phyloP scores from a whole-genome alignment of 2,797 vertebrate genomes.

The Psittacula derbiana region DNA sequence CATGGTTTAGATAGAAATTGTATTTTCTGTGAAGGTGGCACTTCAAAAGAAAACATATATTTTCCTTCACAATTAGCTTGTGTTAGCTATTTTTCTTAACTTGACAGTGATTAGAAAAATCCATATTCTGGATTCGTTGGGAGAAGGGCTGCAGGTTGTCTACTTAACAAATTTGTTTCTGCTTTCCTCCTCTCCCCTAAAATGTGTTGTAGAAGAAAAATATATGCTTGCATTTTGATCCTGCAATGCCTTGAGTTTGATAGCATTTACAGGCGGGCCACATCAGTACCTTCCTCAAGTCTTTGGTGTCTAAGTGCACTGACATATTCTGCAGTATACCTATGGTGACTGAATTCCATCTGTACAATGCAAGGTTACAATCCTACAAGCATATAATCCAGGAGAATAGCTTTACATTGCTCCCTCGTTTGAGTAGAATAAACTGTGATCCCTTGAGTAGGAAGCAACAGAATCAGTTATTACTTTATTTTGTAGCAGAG shows the following conservation, averaged over 20 bases:
- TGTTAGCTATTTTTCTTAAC: not conserved
- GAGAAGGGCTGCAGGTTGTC: not conserved
- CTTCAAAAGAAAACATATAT: not conserved
- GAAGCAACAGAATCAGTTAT: not conserved
- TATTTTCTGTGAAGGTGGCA: not conserved
- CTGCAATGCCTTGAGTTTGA: not conserved
- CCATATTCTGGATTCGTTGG: not conserved
- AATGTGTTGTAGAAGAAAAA: not conserved
- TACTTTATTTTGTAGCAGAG: not conserved
- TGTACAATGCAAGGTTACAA: not conserved
- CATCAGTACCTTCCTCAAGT: not conserved
- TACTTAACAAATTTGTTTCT: not conserved
- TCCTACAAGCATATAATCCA: not conserved
- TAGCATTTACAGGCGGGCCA: not conserved
- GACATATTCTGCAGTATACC: fast-evolving
- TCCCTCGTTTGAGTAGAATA: not conserved
- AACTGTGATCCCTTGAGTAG: not conserved
- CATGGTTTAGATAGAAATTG: not conserved
- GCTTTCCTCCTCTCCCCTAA: not conserved
- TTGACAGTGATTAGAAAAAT: not conserved
- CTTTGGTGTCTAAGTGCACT: not conserved
- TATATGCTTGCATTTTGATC: not conserved
- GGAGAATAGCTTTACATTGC: not conserved
- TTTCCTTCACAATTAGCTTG: not conserved
- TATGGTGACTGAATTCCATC: not conserved